phyloP scores from a whole-genome alignment of 2,888 invertebrate genomes.

The Syritta pipiens region DNA sequence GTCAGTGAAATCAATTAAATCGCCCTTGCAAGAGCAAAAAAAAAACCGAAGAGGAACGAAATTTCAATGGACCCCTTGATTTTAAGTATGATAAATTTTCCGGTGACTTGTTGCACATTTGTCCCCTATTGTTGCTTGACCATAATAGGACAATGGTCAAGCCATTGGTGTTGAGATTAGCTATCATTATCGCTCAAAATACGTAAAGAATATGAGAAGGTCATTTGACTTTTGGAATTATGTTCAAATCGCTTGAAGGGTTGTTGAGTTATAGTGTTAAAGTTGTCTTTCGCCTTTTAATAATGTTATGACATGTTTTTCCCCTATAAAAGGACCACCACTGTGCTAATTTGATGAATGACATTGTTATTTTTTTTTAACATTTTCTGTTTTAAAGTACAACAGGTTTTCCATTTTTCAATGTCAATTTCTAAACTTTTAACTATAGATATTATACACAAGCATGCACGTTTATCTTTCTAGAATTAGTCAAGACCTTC shows the following conservation, averaged over 20 bases:
- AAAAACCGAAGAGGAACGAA: slow-evolving; percentile 18
- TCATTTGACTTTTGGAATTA: slow-evolving; percentile 29
- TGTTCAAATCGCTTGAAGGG: slow-evolving; percentile 6
- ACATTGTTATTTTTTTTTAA: no score
- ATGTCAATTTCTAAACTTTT: no score
- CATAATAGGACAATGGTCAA: slow-evolving; percentile 58
- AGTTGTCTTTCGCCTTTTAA: no score
- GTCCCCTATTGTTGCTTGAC: slow-evolving; percentile 49
- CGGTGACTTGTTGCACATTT: slow-evolving; percentile 58
- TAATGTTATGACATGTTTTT: no score
- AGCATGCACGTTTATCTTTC: no score
- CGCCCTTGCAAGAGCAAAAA: slow-evolving; percentile 35
- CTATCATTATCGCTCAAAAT: slow-evolving; percentile 56
- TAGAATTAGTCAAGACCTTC: no score
- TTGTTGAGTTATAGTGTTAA: slow-evolving; percentile 11
- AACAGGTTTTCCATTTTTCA: no score
- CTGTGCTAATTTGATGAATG: no score
- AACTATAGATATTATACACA: no score
- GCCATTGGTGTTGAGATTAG: slow-evolving; percentile 35
- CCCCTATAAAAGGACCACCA: no score
- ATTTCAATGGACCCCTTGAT: slow-evolving; percentile 39
- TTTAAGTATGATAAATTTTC: slow-evolving; percentile 56
- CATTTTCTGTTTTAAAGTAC: no score
- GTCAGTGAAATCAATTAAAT: slow-evolving; percentile 69
- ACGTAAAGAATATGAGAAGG: slow-evolving; percentile 46